Percentiles rank a stretch among this genome's conserved stretches.
Evolutionary conservation across 2,113 vertebrate genomes (phyloP).

Genomic region (Oreotragus oreotragus): DNA sequence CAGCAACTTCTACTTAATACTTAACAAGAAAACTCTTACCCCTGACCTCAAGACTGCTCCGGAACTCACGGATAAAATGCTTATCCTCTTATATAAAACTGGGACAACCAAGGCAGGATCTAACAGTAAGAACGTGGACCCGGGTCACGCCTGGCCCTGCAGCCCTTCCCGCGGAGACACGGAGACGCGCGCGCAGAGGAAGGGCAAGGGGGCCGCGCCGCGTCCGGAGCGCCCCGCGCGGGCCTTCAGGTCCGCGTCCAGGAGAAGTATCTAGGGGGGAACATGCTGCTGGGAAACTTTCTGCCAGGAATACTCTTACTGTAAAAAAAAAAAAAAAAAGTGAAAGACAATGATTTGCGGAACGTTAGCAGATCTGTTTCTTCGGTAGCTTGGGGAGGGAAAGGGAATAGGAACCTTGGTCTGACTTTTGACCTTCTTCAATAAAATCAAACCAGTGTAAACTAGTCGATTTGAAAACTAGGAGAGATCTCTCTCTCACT

Average conservation of each 20-base stretch:
- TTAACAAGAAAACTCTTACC: neutral
- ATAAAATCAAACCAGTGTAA: neutral
- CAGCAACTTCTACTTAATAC: neutral
- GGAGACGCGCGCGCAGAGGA: neutral
- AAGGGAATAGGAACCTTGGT: neutral
- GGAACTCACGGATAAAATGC: neutral
- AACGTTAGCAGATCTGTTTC: neutral
- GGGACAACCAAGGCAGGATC: neutral
- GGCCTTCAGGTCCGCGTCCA: neutral
- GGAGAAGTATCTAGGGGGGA: neutral
- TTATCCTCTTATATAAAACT: constrained; percentile 1
- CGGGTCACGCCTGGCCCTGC: neutral
- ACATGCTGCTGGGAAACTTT: neutral
- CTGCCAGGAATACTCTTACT: neutral
- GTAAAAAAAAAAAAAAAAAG: neutral
- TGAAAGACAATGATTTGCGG: neutral
- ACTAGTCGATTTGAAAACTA: neutral
- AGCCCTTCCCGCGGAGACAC: neutral
- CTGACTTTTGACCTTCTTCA: neutral
- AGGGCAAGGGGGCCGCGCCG: neutral
- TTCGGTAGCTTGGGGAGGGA: neutral
- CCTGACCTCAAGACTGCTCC: neutral
- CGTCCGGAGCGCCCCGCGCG: neutral
- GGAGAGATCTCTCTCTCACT: neutral
- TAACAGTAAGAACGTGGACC: neutral